A percentile compares a stretch with the other conserved stretches of the same genome.
phyloP scores from a whole-genome alignment of 2,113 vertebrate genomes.

The Mustela nigripes region DNA sequence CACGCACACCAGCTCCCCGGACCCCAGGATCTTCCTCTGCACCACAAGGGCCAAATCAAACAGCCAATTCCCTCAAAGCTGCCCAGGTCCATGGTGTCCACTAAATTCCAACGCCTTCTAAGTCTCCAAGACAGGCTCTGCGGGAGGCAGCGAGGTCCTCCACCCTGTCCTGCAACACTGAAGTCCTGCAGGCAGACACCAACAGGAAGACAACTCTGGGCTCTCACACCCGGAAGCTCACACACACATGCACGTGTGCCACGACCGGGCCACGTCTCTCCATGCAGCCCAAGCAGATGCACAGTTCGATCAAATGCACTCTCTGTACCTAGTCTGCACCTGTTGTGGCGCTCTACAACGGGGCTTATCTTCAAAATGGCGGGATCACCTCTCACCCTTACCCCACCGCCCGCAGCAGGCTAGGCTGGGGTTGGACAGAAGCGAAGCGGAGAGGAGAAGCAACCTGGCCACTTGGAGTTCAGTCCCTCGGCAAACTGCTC shows the following conservation, averaged over 20 bases:
- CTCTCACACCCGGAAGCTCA: neutral
- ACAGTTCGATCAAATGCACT: neutral
- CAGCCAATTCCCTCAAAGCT: neutral
- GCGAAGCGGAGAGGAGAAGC: neutral
- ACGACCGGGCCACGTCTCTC: neutral
- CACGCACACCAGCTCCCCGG: neutral
- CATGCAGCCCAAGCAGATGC: accelerated
- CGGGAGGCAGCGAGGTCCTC: neutral
- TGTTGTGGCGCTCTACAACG: neutral
- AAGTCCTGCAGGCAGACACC: neutral
- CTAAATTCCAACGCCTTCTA: neutral
- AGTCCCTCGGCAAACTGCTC: neutral
- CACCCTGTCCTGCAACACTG: neutral
- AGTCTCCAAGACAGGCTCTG: neutral
- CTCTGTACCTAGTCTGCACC: accelerated
- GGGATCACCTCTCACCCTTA: neutral
- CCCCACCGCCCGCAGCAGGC: too few relatives aligned
- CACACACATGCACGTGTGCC: accelerated
- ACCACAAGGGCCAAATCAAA: neutral
- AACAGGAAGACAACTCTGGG: neutral
- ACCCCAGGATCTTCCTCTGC: neutral
- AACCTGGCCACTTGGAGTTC: neutral
- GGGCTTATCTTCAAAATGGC: neutral
- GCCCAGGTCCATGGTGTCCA: neutral
- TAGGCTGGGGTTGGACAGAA: neutral